Conservation (phyloP, 92 coral and sea anemone genomes). For the Phymanthus crucifer region DNA sequence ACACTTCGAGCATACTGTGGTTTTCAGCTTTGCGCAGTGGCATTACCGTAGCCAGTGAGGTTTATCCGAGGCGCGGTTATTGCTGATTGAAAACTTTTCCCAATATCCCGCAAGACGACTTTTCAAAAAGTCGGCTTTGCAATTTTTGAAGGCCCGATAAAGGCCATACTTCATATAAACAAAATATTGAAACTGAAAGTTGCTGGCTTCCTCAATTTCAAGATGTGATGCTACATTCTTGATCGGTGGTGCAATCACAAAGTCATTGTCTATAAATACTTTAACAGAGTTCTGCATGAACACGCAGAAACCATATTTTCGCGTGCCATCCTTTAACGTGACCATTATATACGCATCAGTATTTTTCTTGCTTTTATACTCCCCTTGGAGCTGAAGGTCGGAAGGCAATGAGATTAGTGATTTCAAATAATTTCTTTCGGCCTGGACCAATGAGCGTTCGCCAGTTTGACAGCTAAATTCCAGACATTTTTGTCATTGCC, state of each 20-base stretch:
- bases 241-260: not conserved
- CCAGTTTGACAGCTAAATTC: constrained; percentile 25
- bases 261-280: not conserved
- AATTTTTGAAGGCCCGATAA: constrained; percentile 65
- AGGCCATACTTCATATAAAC: constrained; percentile 25
- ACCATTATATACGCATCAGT: not conserved
- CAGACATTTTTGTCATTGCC: constrained; percentile 35
- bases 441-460: constrained; percentile 20
- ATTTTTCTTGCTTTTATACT: not conserved
- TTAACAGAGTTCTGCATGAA: not conserved
- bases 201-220: too few relatives aligned
- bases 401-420: constrained; percentile 7
- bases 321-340: constrained; percentile 13
- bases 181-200: not conserved
- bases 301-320: not conserved
- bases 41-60: constrained; percentile 85
- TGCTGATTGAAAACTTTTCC: constrained; percentile 91
- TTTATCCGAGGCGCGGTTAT: constrained; percentile 77
- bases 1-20: not conserved
- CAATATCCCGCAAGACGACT: constrained; percentile 90
- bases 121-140: constrained; percentile 79
- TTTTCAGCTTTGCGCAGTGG: constrained; percentile 76
- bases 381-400: constrained; percentile 30
- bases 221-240: too few relatives aligned
- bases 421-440: not conserved